Evolutionary conservation across 2,113 vertebrate genomes (phyloP).

Genomic region (Hyperopisus bebe): DNA sequence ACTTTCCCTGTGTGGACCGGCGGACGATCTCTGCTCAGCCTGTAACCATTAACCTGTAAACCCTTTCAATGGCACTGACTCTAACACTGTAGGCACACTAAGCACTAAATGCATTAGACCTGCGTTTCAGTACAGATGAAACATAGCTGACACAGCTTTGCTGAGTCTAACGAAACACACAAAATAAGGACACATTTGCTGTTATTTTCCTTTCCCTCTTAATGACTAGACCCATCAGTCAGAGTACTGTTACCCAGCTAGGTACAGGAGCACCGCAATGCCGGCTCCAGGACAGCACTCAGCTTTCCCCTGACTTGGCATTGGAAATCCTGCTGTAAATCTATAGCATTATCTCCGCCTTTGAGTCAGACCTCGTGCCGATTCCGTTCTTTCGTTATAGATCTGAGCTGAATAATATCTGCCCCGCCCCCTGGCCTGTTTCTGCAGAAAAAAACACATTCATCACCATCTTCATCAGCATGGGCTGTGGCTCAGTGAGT

Average conservation of each 20-base stretch:
- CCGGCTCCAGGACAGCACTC: neutral
- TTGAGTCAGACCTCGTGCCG: neutral
- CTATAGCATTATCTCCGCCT: neutral
- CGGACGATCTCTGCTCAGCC: neutral
- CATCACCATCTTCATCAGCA: neutral
- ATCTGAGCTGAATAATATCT: neutral
- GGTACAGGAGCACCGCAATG: neutral
- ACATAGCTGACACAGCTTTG: neutral
- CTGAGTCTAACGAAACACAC: neutral
- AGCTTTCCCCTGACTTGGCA: neutral
- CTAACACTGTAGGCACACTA: neutral
- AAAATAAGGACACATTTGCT: neutral
- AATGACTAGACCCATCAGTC: neutral
- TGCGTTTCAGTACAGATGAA: neutral
- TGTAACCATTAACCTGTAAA: neutral
- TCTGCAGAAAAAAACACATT: neutral
- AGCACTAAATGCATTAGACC: neutral
- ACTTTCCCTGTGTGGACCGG: neutral
- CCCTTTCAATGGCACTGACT: neutral
- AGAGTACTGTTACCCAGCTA: neutral
- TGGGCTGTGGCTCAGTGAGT: neutral
- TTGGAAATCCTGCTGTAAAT: neutral
- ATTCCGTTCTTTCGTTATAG: neutral
- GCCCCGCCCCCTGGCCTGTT: neutral
- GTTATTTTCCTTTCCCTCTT: neutral